These are phyloP conservation scores for Panthera tigris DNA, from an alignment of 2,113 vertebrate genomes.

Conservation along the genomic window DNA sequence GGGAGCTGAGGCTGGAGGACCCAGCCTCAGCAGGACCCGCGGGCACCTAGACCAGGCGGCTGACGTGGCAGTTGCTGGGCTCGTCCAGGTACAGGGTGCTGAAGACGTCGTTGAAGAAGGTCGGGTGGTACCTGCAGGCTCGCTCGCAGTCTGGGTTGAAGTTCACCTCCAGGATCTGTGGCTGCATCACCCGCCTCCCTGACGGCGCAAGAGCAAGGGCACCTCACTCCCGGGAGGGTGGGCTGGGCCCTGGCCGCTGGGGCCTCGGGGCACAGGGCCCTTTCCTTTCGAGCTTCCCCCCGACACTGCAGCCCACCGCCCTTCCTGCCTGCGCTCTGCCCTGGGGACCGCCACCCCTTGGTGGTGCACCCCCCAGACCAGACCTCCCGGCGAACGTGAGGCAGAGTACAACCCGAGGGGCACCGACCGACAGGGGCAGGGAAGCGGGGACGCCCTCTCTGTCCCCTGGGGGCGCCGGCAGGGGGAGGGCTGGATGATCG, in stretches of 20 bases:
- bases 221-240: rapidly evolving
- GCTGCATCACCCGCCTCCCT: conserved; percentile 92
- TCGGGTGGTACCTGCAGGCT: conserved; percentile 95
- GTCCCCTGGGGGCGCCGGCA: not conserved
- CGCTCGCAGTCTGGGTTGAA: conserved; percentile 96
- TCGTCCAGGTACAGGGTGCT: conserved; percentile 95
- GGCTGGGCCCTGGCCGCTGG: too few species aligned
- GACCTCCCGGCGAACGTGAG: rapidly evolving
- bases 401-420: not conserved
- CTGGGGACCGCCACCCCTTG: rapidly evolving
- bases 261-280: rapidly evolving
- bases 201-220: not conserved
- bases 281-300: not conserved
- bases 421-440: rapidly evolving
- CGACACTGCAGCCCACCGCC: rapidly evolving
- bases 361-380: not conserved
- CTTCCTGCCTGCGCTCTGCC: rapidly evolving
- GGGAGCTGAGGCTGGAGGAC: conserved; percentile 61
- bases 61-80: conserved; percentile 86
- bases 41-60: conserved; percentile 83
- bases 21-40: not conserved
- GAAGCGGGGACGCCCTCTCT: rapidly evolving
- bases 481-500: rapidly evolving
- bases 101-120: conserved; percentile 96
- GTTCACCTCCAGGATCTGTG: conserved; percentile 97